Evolutionary conservation across 2,113 vertebrate species (phyloP).

Genomic region (Pao palembangensis): DNA sequence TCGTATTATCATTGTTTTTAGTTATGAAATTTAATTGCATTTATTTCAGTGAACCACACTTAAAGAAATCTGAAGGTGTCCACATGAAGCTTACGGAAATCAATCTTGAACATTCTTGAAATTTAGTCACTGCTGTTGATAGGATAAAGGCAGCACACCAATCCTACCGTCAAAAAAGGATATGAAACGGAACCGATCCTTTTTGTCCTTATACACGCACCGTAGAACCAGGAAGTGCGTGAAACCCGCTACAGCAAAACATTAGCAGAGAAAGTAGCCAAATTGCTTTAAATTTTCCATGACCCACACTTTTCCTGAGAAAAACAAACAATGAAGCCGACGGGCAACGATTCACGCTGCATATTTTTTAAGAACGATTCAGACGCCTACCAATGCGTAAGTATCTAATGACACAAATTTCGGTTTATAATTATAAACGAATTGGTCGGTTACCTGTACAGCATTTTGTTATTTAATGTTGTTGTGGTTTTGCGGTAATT

Average conservation of each 20-base stretch:
- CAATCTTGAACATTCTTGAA: too few relatives aligned
- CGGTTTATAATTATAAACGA: constrained; percentile 18
- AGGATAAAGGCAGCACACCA: not conserved
- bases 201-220: constrained; percentile 57
- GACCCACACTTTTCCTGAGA: not conserved
- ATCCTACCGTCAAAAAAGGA: not conserved
- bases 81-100: too few relatives aligned
- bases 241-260: constrained; percentile 34
- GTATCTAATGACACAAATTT: constrained; percentile 40
- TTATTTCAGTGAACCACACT: too few relatives aligned
- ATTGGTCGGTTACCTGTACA: constrained; percentile 23
- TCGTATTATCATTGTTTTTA: too few relatives aligned
- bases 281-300: constrained; percentile 5
- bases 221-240: constrained; percentile 61
- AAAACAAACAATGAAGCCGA: constrained; percentile 1
- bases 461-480: not conserved
- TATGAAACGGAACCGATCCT: not conserved
- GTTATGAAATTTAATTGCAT: too few relatives aligned
- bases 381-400: constrained; percentile 76
- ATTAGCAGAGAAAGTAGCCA: constrained; percentile 28
- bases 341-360: constrained; percentile 60
- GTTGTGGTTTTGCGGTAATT: too few relatives aligned
- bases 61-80: too few relatives aligned
- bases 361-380: constrained; percentile 60
- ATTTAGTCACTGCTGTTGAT: too few relatives aligned